Conservation (phyloP, 2,113 vertebrate species). For the Podarcis cretensis region DNA sequence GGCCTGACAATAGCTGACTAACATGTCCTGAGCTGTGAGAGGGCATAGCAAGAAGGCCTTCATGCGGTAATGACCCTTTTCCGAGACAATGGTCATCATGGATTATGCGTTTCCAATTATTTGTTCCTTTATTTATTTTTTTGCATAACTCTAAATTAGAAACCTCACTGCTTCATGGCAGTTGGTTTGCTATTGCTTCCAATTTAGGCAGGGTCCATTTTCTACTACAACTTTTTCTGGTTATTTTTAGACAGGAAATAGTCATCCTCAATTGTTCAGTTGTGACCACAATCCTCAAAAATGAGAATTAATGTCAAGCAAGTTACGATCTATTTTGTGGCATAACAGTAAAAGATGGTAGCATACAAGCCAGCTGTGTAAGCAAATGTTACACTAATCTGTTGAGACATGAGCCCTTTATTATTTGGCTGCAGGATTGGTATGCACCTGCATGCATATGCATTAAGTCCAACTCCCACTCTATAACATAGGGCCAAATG, state of each 20-base stretch:
- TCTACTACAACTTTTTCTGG: constrained; percentile 74
- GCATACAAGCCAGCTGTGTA: constrained; percentile 53
- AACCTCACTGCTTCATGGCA: constrained; percentile 87
- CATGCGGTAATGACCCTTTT: constrained; percentile 87
- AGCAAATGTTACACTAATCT: constrained; percentile 61
- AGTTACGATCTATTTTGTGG: constrained; percentile 64
- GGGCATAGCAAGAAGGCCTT: constrained; percentile 86
- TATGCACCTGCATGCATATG: constrained; percentile 78
- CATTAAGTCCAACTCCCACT: constrained; percentile 67
- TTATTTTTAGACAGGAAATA: constrained; percentile 73
- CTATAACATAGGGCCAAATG: constrained; percentile 68
- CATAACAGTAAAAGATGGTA: constrained; percentile 60
- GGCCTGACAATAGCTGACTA: constrained; percentile 91
- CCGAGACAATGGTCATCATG: constrained; percentile 88
- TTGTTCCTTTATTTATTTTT: constrained; percentile 87
- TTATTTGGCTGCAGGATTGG: constrained; percentile 76
- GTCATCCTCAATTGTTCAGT: constrained; percentile 68
- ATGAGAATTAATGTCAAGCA: constrained; percentile 56
- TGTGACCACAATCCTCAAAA: constrained; percentile 60
- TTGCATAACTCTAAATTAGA: constrained; percentile 83
- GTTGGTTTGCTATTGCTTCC: constrained; percentile 87
- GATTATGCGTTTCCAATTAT: constrained; percentile 87
- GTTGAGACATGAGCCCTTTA: constrained; percentile 66
- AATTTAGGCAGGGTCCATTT: constrained; percentile 81
- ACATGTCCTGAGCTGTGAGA: constrained; percentile 89